Conservation (phyloP, 2,113 vertebrate species). For the Climacteris rufus region DNA sequence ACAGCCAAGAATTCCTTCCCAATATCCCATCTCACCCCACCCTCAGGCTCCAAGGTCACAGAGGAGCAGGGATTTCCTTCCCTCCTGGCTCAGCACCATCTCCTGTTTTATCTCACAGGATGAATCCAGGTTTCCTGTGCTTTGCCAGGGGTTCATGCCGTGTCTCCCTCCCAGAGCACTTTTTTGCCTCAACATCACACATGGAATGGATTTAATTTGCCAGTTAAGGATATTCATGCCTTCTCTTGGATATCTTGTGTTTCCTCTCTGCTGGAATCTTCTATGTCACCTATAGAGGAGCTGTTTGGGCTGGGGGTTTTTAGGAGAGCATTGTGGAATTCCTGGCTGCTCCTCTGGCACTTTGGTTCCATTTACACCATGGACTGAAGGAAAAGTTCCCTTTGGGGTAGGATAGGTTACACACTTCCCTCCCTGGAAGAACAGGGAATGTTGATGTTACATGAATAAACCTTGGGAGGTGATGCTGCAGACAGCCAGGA, state of each 20-base stretch:
- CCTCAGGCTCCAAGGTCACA: not conserved
- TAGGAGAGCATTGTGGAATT: not conserved
- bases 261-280: not conserved
- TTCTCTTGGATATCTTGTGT: not conserved
- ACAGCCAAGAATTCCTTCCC: not conserved
- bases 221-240: not conserved
- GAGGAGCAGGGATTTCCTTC: not conserved
- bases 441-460: not conserved
- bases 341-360: not conserved
- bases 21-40: not conserved
- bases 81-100: not conserved
- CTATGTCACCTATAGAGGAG: not conserved
- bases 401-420: not conserved
- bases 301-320: not conserved
- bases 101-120: not conserved
- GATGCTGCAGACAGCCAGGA: not conserved
- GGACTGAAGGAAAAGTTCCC: not conserved
- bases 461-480: not conserved
- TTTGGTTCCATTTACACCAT: not conserved
- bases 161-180: not conserved
- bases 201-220: not conserved
- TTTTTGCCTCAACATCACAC: not conserved
- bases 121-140: not conserved
- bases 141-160: not conserved
- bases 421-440: not conserved